Evolutionary conservation across 2,113 vertebrate genomes (phyloP).

Genomic region (Mustelus asterias): DNA sequence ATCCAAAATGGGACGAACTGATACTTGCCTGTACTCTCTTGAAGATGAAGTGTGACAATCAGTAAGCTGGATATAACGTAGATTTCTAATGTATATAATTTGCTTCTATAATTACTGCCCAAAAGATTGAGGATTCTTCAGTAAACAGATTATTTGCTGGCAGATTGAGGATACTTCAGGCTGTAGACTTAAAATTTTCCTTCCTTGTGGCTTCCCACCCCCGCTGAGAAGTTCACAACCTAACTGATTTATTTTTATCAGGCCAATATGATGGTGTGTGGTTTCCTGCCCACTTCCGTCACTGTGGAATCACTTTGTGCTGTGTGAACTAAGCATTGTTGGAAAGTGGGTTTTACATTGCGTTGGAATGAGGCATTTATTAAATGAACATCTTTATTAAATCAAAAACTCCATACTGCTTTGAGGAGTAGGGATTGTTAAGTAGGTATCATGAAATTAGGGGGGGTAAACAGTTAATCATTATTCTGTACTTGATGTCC

Average conservation of each 20-base stretch:
- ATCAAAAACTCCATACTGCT: not conserved
- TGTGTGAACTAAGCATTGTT: not conserved
- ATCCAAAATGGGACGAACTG: not conserved
- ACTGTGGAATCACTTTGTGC: not conserved
- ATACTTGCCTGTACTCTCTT: not conserved
- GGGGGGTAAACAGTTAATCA: not conserved
- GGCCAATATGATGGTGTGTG: not conserved
- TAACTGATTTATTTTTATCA: not conserved
- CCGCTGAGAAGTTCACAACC: not conserved
- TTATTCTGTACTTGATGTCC: not conserved
- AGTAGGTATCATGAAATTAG: not conserved
- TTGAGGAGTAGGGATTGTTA: not conserved
- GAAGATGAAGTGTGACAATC: not conserved
- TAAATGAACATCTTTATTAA: not conserved
- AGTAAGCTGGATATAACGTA: not conserved
- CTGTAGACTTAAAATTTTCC: not conserved
- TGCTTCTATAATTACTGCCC: not conserved
- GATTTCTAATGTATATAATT: not conserved
- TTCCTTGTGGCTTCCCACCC: not conserved
- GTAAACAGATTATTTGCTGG: not conserved
- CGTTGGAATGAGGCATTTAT: not conserved
- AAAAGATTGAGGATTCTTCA: not conserved
- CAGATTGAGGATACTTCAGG: not conserved
- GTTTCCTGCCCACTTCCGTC: slow-evolving; percentile 25
- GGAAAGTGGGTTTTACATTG: not conserved